phyloP scores from a whole-genome alignment of 2,113 vertebrate genomes.

The Passer montanus region DNA sequence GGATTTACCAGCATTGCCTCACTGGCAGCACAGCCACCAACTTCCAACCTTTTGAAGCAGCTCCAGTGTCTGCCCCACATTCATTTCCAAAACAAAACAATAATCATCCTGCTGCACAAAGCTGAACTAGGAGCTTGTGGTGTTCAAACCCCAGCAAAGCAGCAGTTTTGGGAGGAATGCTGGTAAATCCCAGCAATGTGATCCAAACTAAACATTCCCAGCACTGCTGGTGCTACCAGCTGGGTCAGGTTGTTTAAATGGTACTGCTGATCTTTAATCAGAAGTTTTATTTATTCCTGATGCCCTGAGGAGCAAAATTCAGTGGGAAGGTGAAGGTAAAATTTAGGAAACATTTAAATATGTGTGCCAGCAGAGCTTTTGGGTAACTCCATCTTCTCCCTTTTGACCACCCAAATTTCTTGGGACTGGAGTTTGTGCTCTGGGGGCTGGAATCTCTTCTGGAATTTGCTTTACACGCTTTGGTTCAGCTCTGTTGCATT shows the following conservation, averaged over 20 bases:
- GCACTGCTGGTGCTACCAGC: not conserved
- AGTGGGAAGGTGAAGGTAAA: not conserved
- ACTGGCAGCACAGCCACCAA: not conserved
- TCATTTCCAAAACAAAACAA: not conserved
- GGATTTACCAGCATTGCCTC: not conserved
- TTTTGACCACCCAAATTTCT: not conserved
- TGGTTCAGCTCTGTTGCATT: not conserved
- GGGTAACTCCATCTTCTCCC: not conserved
- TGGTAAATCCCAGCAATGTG: not conserved
- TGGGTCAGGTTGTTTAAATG: not conserved
- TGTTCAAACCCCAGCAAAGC: not conserved
- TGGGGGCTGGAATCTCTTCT: not conserved
- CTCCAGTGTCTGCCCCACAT: too few species aligned
- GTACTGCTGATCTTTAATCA: not conserved
- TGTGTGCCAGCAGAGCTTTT: accelerated
- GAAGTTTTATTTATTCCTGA: not conserved
- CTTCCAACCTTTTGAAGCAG: not conserved
- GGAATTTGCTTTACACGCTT: not conserved
- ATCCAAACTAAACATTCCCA: not conserved
- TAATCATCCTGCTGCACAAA: not conserved
- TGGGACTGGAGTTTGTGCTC: not conserved
- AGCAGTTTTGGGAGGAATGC: not conserved
- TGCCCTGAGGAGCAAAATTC: not conserved
- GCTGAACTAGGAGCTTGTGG: not conserved
- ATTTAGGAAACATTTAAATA: not conserved